phyloP scores from a whole-genome alignment of 2,113 vertebrate genomes.

The Anhinga rufa region DNA sequence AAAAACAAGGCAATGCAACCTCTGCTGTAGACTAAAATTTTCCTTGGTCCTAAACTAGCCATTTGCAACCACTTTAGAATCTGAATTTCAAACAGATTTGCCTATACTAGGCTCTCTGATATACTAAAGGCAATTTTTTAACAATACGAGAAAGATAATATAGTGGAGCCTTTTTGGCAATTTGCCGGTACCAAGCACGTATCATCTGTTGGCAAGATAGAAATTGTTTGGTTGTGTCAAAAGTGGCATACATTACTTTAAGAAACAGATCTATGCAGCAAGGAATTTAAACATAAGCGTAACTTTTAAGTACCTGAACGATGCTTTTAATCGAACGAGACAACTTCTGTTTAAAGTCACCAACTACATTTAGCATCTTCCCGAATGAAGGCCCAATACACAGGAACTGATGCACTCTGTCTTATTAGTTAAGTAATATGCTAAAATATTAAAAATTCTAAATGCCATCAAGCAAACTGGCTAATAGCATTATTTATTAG shows the following conservation, averaged over 20 bases:
- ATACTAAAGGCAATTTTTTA: neutral
- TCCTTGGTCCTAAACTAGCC: constrained; percentile 24
- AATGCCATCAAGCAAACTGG: neutral
- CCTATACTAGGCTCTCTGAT: neutral
- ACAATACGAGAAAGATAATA: neutral
- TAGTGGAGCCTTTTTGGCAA: neutral
- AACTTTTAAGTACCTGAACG: neutral
- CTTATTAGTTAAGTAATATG: neutral
- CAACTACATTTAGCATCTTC: neutral
- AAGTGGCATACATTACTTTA: neutral
- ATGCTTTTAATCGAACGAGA: neutral
- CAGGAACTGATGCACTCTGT: neutral
- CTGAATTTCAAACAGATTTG: constrained; percentile 13
- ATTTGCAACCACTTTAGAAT: neutral
- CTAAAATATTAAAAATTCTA: neutral
- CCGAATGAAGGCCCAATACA: neutral
- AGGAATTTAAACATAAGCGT: neutral
- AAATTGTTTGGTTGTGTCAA: neutral
- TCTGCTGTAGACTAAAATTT: constrained; percentile 11
- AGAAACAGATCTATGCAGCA: neutral
- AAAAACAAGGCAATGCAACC: constrained; percentile 44
- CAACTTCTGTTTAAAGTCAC: neutral
- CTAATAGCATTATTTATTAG: neutral
- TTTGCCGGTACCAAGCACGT: neutral
- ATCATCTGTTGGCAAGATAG: neutral